Evolutionary conservation across 2,797 vertebrate species (phyloP).

Genomic region (Pterois miles): DNA sequence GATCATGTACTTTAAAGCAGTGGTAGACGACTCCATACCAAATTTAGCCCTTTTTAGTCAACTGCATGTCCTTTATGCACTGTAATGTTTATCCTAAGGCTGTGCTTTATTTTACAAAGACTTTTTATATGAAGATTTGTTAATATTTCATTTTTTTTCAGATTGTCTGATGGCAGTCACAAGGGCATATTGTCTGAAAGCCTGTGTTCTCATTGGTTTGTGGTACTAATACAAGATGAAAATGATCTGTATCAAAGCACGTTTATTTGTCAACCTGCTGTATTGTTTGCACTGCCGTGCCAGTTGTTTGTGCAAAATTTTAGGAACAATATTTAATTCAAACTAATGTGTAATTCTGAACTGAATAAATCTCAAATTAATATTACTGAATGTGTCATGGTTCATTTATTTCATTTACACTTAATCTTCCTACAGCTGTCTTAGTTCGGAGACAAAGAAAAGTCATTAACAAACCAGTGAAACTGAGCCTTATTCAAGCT

Average conservation of each 20-base stretch:
- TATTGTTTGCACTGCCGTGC: slow-evolving; percentile 86
- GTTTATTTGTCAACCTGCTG: slow-evolving; percentile 79
- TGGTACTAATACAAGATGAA: slow-evolving; percentile 58
- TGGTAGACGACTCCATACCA: not conserved
- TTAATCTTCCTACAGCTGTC: not conserved
- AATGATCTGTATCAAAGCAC: slow-evolving; percentile 79
- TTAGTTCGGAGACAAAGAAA: slow-evolving; percentile 20
- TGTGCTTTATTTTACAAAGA: slow-evolving; percentile 58
- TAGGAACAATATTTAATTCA: slow-evolving; percentile 77
- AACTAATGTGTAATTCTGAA: slow-evolving; percentile 77
- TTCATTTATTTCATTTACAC: slow-evolving; percentile 36
- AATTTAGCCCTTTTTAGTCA: slow-evolving; percentile 47
- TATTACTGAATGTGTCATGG: slow-evolving; percentile 26
- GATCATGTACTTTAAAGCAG: slow-evolving; percentile 20
- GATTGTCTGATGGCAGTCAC: slow-evolving; percentile 18
- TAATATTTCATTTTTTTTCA: slow-evolving; percentile 38
- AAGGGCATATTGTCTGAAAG: slow-evolving; percentile 31
- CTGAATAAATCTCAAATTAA: slow-evolving; percentile 88
- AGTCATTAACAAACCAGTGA: slow-evolving; percentile 22
- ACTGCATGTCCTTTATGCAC: slow-evolving; percentile 75
- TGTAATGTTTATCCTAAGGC: slow-evolving; percentile 49
- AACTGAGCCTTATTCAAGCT: slow-evolving; percentile 52
- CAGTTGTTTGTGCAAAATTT: slow-evolving; percentile 80
- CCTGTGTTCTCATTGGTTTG: slow-evolving; percentile 32
- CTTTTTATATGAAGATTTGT: slow-evolving; percentile 62